phyloP scores from a whole-genome alignment of 35 echinoderm and acorn worm species.

The Ophiothrix spiculata region DNA sequence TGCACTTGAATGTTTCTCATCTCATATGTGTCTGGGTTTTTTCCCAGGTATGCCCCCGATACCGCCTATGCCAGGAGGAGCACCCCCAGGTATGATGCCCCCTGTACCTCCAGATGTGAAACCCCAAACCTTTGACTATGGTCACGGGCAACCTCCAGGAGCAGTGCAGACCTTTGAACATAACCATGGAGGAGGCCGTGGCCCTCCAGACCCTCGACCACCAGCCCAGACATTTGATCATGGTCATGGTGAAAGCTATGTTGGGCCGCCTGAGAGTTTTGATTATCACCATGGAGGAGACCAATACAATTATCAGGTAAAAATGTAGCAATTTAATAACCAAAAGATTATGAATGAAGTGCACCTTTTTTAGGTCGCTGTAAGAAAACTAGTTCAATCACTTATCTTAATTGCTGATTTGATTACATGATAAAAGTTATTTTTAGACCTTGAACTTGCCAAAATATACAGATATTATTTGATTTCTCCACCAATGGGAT shows the following conservation, averaged over 20 bases:
- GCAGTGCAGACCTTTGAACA: constrained; percentile 22
- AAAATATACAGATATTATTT: no score
- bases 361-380: no score
- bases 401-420: no score
- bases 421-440: no score
- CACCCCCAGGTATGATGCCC: neutral
- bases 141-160: neutral
- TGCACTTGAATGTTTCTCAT: no score
- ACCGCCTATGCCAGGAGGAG: neutral
- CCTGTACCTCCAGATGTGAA: neutral
- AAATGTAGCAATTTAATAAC: no score
- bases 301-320: constrained; percentile 9
- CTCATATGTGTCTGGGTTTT: no score
- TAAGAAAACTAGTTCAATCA: no score
- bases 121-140: constrained; percentile 26
- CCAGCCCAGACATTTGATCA: constrained; percentile 39
- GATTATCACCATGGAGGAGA: constrained; percentile 18
- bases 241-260: constrained; percentile 12
- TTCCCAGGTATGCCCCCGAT: constrained; percentile 23
- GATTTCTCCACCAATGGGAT: no score
- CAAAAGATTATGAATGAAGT: no score
- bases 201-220: neutral
- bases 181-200: neutral
- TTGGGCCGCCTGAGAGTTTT: constrained; percentile 22
- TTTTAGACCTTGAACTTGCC: no score